Base-by-base conservation (phyloP, 2,797 vertebrate genomes). In the Merluccius polli region DNA sequence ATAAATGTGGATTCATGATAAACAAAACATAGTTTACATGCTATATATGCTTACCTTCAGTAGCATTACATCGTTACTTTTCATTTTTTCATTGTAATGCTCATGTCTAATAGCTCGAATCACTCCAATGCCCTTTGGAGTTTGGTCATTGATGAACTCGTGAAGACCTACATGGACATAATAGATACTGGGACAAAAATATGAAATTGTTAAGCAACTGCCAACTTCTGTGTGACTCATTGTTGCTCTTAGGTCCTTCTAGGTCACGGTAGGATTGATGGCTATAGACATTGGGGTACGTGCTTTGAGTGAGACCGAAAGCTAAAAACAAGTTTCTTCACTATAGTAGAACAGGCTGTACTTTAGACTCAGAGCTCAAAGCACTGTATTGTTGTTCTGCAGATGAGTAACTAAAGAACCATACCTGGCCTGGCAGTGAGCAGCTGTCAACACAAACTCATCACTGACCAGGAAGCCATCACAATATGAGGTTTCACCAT, bases 371-470 rank as follows among this genome's bases (percentile, higher is more conserved):
- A 35, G 33, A 35, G 36, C 36, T 38, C 36, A 38, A 12, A 38
- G 36, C 36, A 38, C 36, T 12, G 10, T 38, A 1, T 4, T 12
- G 33, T 35, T 12, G 36, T 12, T 7, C 10, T 35, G 27, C 29
- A 13, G 32, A 33, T 12, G 5, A 33, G 15, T 13, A 33, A 33
- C 6, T 33, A 18, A 16, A 6, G 48, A 11, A n/a, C 85, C 87
- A 78, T 18, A 92, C 91, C 0, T 0, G 11, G 15, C 30, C 0
- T 76, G 0, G 77, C 92, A 93, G 76, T 90, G 88, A 67, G 90
- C 91, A 0, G 91, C 90, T 27, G 90, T 91, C 76, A 92, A 71
- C 79, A 92, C 90, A 79, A 87, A 92, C 4, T 91, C 81, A 18
- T 90, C 70, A 16, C 59, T 88, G 65, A 93, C 18, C 1, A 93